These are phyloP conservation scores for Acestrorhynchus altus DNA, from an alignment of 2,797 vertebrate genomes.

Conservation along the genomic window DNA sequence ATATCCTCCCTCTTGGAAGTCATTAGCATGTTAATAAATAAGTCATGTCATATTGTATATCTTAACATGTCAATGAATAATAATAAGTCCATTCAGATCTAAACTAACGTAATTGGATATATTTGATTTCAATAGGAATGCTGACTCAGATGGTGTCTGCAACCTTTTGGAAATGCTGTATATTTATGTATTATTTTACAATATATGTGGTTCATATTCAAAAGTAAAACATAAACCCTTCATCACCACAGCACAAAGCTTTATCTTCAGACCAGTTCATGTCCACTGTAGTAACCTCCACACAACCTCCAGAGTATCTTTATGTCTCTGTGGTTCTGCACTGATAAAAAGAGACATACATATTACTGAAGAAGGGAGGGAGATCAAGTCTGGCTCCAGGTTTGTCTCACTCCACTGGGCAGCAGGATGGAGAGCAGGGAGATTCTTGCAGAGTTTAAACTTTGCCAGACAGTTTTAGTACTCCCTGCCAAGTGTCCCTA, in stretches of 20 bases:
- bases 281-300: neutral
- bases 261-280: neutral
- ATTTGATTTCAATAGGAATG: too few relatives aligned
- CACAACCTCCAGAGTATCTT: neutral
- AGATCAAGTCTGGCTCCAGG: slow-evolving; percentile 42
- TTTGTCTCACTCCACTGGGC: slow-evolving; percentile 29
- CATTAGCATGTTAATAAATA: neutral
- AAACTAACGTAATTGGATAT: neutral
- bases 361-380: slow-evolving; percentile 16
- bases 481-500: slow-evolving; percentile 36
- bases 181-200: neutral
- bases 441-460: slow-evolving; percentile 1
- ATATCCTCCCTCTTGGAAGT: neutral
- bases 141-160: too few relatives aligned
- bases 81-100: too few relatives aligned
- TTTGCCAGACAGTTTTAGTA: slow-evolving; percentile 24
- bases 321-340: slow-evolving; percentile 7
- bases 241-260: neutral
- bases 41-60: neutral
- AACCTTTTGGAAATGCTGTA: too few relatives aligned
- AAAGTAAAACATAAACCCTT: neutral
- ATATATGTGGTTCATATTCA: too few relatives aligned
- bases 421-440: neutral
- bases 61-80: too few relatives aligned
- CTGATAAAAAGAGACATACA: slow-evolving; percentile 17